phyloP scores from a whole-genome alignment of 1,140 invertebrate species.

The Sycophila sp. region DNA sequence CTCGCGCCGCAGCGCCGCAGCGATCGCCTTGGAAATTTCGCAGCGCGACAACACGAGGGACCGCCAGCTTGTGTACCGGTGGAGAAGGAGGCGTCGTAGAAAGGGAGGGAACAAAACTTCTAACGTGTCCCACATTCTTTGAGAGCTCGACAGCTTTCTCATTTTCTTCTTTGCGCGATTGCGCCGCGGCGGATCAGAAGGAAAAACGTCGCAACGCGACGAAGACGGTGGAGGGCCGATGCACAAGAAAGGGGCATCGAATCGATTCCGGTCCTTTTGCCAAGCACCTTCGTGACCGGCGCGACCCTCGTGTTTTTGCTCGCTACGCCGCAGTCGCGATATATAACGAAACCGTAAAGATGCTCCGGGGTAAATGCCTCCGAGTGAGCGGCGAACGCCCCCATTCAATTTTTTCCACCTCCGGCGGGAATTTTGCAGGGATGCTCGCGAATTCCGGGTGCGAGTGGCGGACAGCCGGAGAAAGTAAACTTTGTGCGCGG shows the following conservation, averaged over 20 bases:
- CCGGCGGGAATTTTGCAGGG: no score
- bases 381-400: not conserved
- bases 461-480: no score
- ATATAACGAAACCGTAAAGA: constrained; percentile 45
- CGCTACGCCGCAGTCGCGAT: not conserved
- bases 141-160: not conserved
- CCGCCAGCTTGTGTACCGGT: not conserved
- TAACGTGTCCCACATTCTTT: constrained; percentile 34
- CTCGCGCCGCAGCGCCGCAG: constrained; percentile 19
- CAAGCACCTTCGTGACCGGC: not conserved
- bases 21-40: constrained; percentile 25
- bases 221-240: not conserved
- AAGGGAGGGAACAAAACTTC: constrained; percentile 18
- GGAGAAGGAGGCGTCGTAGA: not conserved
- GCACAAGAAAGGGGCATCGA: not conserved
- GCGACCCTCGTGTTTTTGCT: constrained; percentile 1
- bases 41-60: constrained; percentile 15
- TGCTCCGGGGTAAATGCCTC: constrained; percentile 48
- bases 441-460: no score
- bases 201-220: not conserved
- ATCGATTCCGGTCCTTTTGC: constrained; percentile 16
- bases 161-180: not conserved
- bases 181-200: not conserved
- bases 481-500: no score
- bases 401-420: not conserved